Base-by-base conservation (phyloP, 1,140 invertebrate species). In the Helicoverpa armigera region DNA sequence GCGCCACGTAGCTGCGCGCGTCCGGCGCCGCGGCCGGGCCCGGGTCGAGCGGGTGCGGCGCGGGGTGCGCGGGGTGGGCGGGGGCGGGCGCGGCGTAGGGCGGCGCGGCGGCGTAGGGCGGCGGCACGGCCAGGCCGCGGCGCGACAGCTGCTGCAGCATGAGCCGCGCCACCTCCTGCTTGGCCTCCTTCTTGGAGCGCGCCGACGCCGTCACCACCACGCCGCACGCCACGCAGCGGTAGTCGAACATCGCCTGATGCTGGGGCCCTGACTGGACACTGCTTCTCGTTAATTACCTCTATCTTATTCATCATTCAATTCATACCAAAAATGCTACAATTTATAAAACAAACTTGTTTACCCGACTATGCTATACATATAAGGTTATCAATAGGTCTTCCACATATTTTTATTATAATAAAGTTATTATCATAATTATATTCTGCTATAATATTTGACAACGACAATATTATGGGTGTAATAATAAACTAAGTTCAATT, bases 131-230 rank as follows among this genome's bases (percentile, higher is more conserved):
- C 43, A 81, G 23, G 0, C 91, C 91, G n/a, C 65, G 69, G 7
- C 75, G 73, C 31, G 85, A 80, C 13, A 93, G 86, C 23, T 78
- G 61, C 35, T 61, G 53, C 78, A 92, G 84, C 89, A 91, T 89
- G 14, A 84, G 48, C 1, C 86, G 81, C 9, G 92, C 92, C 10
- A 86, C 91, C 78, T 94, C 92, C 76, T 94, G 92, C 70, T 94
- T 94, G 18, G 91, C 92, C 72, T 92, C 91, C 77, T 92, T 93
- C 74, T 94, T 94, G n/a, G 90, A 91, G 56, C 88, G 86, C 10
- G 89, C 93, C n/a, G 78, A n/a, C 1, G 87, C 92, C 0, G 83
- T 87, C 13, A 89, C 91, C 4, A 72, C 74, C 12, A 85, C 79
- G 2, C 92, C 90, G 18, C 81, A 82, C 7, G 86, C 91, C 10